A percentile compares a stretch with the other conserved stretches of the same genome.
These are phyloP conservation scores for Lutraria rhynchaena DNA, from an alignment of 1,140 invertebrate species.

Conservation along the genomic window DNA sequence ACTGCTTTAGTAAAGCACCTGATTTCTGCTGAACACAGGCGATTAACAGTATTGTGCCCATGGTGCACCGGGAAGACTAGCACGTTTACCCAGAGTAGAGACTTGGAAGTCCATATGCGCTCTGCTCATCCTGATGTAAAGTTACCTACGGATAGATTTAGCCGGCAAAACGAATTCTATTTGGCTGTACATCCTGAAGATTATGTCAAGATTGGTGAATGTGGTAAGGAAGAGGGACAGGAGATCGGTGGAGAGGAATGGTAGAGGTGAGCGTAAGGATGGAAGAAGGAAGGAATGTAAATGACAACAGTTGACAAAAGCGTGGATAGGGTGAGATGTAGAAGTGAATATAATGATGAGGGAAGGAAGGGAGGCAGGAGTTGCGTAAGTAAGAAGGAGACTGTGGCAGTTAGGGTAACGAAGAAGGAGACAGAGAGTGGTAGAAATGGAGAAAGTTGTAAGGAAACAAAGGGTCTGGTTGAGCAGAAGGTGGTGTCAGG, in stretches of 20 bases:
- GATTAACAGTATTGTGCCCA: no score
- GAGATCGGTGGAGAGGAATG: neutral
- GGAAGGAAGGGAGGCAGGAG: neutral
- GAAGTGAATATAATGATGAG: neutral
- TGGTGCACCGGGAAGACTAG: neutral
- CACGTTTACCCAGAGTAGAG: neutral
- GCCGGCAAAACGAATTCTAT: neutral
- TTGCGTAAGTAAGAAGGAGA: neutral
- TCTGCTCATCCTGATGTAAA: neutral
- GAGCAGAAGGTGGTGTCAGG: neutral
- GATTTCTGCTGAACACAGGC: no score
- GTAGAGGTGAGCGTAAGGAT: neutral
- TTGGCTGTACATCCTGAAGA: neutral
- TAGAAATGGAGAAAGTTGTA: neutral
- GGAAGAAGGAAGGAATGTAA: neutral
- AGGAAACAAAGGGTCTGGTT: neutral
- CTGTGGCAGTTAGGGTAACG: neutral
- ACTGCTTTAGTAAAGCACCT: no score
- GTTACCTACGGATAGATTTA: neutral
- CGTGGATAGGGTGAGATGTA: neutral
- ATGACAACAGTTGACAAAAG: neutral
- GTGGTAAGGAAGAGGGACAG: neutral
- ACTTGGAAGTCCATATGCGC: neutral
- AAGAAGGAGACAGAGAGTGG: neutral
- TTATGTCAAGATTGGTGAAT: neutral